Percentiles rank a stretch among this genome's conserved stretches.
Evolutionary conservation across 2,797 vertebrate genomes (phyloP).

Genomic region (Gastrophryne carolinensis): DNA sequence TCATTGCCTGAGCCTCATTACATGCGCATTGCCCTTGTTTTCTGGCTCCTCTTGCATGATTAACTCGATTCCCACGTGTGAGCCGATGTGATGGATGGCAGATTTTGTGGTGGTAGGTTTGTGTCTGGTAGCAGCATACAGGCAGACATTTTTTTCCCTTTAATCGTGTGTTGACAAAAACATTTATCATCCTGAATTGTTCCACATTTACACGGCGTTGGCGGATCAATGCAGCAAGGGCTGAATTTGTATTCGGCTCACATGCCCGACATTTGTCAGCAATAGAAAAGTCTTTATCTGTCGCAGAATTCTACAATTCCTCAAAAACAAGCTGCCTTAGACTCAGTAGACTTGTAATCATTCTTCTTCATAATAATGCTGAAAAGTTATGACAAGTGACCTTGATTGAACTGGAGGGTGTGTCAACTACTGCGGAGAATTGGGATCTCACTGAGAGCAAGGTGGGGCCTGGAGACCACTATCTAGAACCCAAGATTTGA

Average conservation of each 20-base stretch:
- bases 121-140: not conserved
- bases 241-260: not conserved
- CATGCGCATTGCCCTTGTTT: not conserved
- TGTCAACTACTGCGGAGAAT: too few species aligned
- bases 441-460: too few species aligned
- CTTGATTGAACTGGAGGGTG: too few species aligned
- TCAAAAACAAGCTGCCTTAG: too few species aligned
- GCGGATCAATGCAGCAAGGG: not conserved
- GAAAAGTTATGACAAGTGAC: too few species aligned
- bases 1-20: not conserved
- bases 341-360: too few species aligned
- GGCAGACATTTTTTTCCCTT: not conserved
- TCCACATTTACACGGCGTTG: not conserved
- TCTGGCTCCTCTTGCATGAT: not conserved
- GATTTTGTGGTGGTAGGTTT: not conserved
- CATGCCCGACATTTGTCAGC: not conserved
- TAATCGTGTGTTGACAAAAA: constrained; percentile 30
- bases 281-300: not conserved
- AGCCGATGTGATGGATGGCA: not conserved
- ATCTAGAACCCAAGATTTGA: too few species aligned
- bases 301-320: too few species aligned
- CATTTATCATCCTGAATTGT: constrained; percentile 13
- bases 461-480: too few species aligned
- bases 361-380: too few species aligned
- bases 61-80: not conserved